Evolutionary conservation across 2,888 invertebrate genomes (phyloP), one percentile per base, ranked within the genome.

Genomic region (Tiphia femorata): DNA sequence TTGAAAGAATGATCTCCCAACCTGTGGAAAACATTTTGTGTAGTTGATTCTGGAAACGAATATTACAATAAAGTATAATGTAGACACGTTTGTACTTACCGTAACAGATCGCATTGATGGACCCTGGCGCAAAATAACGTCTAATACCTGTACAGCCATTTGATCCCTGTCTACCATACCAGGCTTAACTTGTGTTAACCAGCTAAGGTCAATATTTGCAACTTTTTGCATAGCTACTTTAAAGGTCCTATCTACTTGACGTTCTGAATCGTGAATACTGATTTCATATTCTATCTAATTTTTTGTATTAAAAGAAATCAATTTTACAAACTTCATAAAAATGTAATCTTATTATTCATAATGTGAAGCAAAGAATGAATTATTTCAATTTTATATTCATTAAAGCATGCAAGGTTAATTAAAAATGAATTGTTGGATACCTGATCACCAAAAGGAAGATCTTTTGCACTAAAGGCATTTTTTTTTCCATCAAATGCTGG

Each of bases 1-100:
- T 21, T 88, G 89, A 84, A 93, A 97, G 79, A 92, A 95, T 10
- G 95, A 94, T 7, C 94, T 87, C 0, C 94, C 94, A 30, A 92
- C 91, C 80, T 91, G 14, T 37, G 14, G 8, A 38, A 25, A 35
- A 30, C 33, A 41, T 16, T 58, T 20, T 29, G 25, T 49, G 8
- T 16, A 35, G 12, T 5, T n/a, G 3, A 12, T n/a, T 2, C 29
- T 29, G 5, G 2, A 29, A 29, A n/a, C 29, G 20, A 21, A 41
- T 33, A 35, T 10, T 14, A 12, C 23, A 46, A 53, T 21, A 3
- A 21, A 21, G n/a, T 43, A 38, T 47, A 21, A 35, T 41, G 7
- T 30, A n/a, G n/a, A n/a, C n/a, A n/a, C 33, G 38, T 23, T 41
- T 37, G 23, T 52, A 57, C 61, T 67, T 73, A 68, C 78, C 3